phyloP scores from a whole-genome alignment of 2,113 vertebrate genomes.

The Phylloscopus trochilus region DNA sequence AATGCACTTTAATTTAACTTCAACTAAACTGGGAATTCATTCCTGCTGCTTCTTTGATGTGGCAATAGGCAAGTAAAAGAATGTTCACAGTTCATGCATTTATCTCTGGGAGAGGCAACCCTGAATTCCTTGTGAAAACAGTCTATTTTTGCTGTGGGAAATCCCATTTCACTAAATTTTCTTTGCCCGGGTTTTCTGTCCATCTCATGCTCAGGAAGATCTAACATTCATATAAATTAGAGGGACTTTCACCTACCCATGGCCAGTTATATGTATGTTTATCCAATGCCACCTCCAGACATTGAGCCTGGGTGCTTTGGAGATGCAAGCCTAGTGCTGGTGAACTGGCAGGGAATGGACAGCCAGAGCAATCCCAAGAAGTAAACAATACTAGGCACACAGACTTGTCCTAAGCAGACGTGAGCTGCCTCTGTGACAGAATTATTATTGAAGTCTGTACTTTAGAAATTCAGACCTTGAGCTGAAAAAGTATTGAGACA shows the following conservation, averaged over 20 bases:
- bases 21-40: background rate
- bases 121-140: background rate
- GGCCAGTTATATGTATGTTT: background rate
- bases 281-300: background rate
- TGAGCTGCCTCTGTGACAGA: background rate
- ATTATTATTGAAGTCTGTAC: background rate
- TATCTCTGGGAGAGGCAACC: background rate
- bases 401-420: background rate
- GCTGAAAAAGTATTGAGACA: background rate
- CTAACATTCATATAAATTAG: background rate
- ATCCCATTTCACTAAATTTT: background rate
- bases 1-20: conserved; percentile 1
- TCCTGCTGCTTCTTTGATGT: background rate
- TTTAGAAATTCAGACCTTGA: background rate
- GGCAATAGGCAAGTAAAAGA: conserved; percentile 10
- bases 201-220: background rate
- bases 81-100: conserved; percentile 37
- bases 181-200: background rate
- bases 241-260: background rate
- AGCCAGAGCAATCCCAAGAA: background rate
- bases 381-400: background rate
- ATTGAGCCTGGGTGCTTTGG: background rate
- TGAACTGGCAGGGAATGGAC: background rate
- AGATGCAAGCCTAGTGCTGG: background rate
- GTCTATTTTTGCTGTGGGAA: background rate